Evolutionary conservation across 2,797 vertebrate genomes (phyloP).

Genomic region (Antrozous pallidus): DNA sequence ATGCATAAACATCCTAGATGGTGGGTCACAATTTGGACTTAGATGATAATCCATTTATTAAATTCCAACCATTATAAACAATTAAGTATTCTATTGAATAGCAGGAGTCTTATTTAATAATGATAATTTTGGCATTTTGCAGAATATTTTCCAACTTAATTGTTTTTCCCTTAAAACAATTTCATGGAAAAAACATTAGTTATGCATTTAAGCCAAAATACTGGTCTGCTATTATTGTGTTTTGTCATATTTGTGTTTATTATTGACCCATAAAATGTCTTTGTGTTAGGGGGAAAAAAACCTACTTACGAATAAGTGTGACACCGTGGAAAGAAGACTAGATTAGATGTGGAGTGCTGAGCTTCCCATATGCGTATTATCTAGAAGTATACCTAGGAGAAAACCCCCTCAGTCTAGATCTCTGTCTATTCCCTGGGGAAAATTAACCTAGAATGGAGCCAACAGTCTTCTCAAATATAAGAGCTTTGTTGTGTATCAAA

Average conservation of each 20-base stretch:
- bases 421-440: background rate
- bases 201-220: background rate
- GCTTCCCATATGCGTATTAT: background rate
- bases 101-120: background rate
- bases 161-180: background rate
- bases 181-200: background rate
- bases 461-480: background rate
- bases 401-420: background rate
- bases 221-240: background rate
- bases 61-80: background rate
- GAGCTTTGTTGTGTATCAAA: background rate
- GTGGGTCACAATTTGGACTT: background rate
- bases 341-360: background rate
- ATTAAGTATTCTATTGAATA: background rate
- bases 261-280: background rate
- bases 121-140: background rate
- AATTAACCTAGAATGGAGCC: background rate
- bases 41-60: background rate
- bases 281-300: background rate
- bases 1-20: background rate
- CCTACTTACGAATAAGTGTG: background rate
- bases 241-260: background rate
- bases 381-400: background rate
- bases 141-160: background rate
- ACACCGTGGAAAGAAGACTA: background rate